Conservation (phyloP, 2,888 invertebrate species). For the Pammene fasciana region DNA sequence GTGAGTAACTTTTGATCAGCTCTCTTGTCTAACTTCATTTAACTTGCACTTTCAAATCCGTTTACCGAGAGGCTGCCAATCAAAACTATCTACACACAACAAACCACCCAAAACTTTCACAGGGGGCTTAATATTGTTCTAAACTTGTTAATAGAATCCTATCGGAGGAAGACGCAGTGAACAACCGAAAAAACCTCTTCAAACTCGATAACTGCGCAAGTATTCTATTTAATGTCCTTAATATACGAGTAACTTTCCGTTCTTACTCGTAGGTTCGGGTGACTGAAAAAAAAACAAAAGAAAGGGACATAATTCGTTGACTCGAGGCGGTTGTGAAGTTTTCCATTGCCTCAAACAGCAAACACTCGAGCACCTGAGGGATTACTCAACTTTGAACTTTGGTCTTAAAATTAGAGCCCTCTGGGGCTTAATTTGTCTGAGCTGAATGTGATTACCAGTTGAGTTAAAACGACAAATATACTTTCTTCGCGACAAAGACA, state of each 20-base stretch:
- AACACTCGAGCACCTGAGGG: conserved; percentile 64
- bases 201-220: conserved; percentile 43
- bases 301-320: conserved; percentile 43
- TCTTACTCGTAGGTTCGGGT: conserved; percentile 8
- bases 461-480: conserved; percentile 61
- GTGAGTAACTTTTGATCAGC: conserved; percentile 28
- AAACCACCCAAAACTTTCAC: conserved; percentile 23
- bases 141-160: conserved; percentile 31
- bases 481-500: conserved; percentile 52
- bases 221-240: conserved; percentile 44
- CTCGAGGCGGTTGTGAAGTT: conserved; percentile 57
- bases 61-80: conserved; percentile 47
- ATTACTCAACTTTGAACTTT: conserved; percentile 57
- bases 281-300: conserved; percentile 30
- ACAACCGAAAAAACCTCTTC: conserved; percentile 38
- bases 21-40: conserved; percentile 52
- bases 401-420: conserved; percentile 57
- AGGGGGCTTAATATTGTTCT: conserved; percentile 24
- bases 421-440: conserved; percentile 60
- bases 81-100: conserved; percentile 43
- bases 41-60: conserved; percentile 50
- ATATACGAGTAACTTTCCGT: conserved; percentile 49
- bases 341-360: conserved; percentile 57
- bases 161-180: conserved; percentile 12
- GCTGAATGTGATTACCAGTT: conserved; percentile 62